Evolutionary conservation across 1,140 invertebrate genomes (phyloP).

Genomic region (Hesperophylax magnus): DNA sequence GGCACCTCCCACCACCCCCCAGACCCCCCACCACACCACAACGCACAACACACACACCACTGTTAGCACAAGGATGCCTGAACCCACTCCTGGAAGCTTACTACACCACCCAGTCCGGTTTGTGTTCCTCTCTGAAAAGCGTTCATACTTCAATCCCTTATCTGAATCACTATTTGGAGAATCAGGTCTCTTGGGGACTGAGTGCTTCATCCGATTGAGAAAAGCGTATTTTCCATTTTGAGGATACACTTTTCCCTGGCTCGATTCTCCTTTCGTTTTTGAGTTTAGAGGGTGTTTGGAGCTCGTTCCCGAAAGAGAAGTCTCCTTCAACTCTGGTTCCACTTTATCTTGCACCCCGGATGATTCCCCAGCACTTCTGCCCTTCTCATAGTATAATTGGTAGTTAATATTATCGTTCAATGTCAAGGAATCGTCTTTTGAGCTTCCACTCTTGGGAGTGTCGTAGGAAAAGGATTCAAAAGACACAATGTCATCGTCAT

Average conservation of each 20-base stretch:
- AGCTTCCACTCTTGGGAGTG: conserved; percentile 61
- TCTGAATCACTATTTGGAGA: conserved; percentile 47
- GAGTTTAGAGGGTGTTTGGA: conserved; percentile 38
- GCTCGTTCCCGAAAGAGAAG: conserved; percentile 63
- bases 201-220: conserved; percentile 55
- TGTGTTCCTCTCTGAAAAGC: conserved; percentile 63
- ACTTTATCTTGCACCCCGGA: conserved; percentile 62
- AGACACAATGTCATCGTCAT: conserved; percentile 70
- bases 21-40: conserved; percentile 66
- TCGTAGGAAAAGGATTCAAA: conserved; percentile 74
- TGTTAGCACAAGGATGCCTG: conserved; percentile 62
- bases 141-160: conserved; percentile 62
- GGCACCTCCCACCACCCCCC: conserved; percentile 62
- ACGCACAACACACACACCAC: conserved; percentile 64
- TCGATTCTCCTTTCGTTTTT: conserved; percentile 60
- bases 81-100: conserved; percentile 60
- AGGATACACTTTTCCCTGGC: conserved; percentile 58
- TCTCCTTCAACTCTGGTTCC: conserved; percentile 63
- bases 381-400: conserved; percentile 66
- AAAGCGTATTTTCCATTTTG: conserved; percentile 54
- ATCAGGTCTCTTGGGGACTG: conserved; percentile 50
- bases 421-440: conserved; percentile 68
- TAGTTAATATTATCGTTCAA: conserved; percentile 71
- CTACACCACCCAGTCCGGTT: conserved; percentile 60
- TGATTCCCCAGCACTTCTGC: conserved; percentile 63